phyloP scores from a whole-genome alignment of 2,888 invertebrate genomes.

The Ctena decussata region DNA sequence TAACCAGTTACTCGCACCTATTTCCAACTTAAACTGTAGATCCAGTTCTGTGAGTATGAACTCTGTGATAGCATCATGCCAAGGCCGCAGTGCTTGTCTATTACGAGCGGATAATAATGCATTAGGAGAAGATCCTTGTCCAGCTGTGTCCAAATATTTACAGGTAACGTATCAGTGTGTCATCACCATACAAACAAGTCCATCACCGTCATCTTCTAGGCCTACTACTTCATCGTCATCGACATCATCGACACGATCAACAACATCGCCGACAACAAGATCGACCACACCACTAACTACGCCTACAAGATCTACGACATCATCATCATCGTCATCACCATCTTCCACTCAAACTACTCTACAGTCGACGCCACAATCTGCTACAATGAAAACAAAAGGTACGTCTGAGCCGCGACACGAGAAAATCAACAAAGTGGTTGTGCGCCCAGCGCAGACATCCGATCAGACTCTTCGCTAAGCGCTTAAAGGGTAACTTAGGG shows the following conservation, averaged over 20 bases:
- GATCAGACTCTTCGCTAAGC: no score
- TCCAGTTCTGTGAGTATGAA: constrained; percentile 46
- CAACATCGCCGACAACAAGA: constrained; percentile 52
- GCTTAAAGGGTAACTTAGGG: no score
- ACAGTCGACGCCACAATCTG: no score
- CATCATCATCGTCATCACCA: no score
- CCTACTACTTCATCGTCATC: constrained; percentile 5
- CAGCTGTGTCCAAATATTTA: constrained; percentile 62
- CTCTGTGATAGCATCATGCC: constrained; percentile 43
- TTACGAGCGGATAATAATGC: constrained; percentile 40
- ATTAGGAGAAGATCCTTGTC: constrained; percentile 70
- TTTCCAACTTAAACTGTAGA: constrained; percentile 50
- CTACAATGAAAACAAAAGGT: no score
- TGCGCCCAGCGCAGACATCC: no score
- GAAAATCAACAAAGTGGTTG: no score
- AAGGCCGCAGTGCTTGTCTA: constrained; percentile 52
- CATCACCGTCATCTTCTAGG: background rate
- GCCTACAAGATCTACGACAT: background rate
- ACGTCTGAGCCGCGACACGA: no score
- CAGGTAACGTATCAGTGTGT: constrained; percentile 51
- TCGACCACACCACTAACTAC: constrained; percentile 21
- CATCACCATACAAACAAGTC: background rate
- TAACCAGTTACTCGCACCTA: constrained; percentile 27
- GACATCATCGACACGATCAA: background rate
- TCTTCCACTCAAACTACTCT: no score